Evolutionary conservation across 2,113 vertebrate genomes (phyloP), one percentile per base, ranked within the genome.

Genomic region (Anoplopoma fimbria): DNA sequence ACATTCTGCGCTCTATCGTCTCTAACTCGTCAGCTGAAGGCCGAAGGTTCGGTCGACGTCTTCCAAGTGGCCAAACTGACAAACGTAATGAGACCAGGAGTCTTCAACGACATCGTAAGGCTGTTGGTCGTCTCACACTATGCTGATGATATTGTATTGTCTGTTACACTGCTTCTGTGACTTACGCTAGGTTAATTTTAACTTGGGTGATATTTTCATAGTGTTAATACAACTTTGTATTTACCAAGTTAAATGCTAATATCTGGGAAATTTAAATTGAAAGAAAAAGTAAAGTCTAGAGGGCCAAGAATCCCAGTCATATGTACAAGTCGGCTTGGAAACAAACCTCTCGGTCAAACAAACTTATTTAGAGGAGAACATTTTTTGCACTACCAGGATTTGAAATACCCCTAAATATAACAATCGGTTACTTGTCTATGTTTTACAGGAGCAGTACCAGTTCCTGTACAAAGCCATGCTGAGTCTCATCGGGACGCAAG

Each of bases 381-480:
- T 13, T 15, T 45, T 45, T 14, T 17, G 6, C 4, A 17, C 15
- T n/a, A 13, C n/a, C 25, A 15, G 25, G 25, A 58, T 29, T 12
- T 58, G 25, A 58, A 58, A 55, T 55, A 4, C 51, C 10, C 4
- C 9, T 21, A 5, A 58, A 21, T 34, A 4, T 63, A 40, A n/a
- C 14, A 15, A 3, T 0, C 2, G 0, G 0, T 61, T 67, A 12
- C n/a, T 21, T 67, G 12, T 51, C 0, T 15, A 13, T 55, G 36
- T 33, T 40, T 79, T 82, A 29, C 86, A 99, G 98, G 98, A 99
- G 13, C 97, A 99, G 89, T 98, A 96, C 87, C 97, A 98, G 91
- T 98, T 99, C 93, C 95, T 99, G 67, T 99, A 99, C 94, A 97
- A 96, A 95, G 97, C 97, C 72, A 95, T 99, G 85, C 96, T 99